Conservation (phyloP, 92 coral and sea anemone genomes). For the Phenganax subtilis region DNA sequence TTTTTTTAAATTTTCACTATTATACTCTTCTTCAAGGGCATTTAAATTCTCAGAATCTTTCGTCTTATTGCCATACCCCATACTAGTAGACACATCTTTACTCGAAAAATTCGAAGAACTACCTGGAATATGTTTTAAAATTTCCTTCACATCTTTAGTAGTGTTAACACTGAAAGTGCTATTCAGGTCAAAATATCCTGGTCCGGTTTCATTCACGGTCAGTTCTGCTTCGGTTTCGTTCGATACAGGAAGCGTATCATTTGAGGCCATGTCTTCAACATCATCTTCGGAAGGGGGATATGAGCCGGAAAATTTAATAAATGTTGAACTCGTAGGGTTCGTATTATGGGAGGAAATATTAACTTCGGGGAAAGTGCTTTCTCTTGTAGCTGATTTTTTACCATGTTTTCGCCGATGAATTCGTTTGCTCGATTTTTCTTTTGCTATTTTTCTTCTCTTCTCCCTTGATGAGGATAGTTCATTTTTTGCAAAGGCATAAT, state of each 20-base stretch:
- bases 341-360: neutral
- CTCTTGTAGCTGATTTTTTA: neutral
- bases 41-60: neutral
- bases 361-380: neutral
- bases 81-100: neutral
- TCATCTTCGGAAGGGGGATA: slow-evolving; percentile 8
- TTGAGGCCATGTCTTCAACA: slow-evolving; percentile 89
- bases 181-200: slow-evolving; percentile 47
- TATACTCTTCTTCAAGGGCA: neutral
- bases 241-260: slow-evolving; percentile 89
- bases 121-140: neutral
- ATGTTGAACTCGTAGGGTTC: neutral
- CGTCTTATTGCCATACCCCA: neutral
- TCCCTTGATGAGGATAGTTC: neutral
- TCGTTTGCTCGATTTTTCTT: neutral
- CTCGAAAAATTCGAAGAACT: neutral
- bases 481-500: slow-evolving; percentile 1
- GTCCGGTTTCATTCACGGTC: slow-evolving; percentile 88
- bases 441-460: neutral
- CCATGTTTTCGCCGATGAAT: neutral
- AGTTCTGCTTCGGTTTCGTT: slow-evolving; percentile 96
- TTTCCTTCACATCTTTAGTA: slow-evolving; percentile 18
- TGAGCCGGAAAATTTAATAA: neutral
- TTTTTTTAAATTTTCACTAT: neutral
- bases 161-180: neutral